Evolutionary conservation across 2,113 vertebrate genomes (phyloP).

Genomic region (human): GRCh38 chr6:147814001-147814500

Average conservation of each 20-base stretch:
- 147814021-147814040: background rate
- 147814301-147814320: background rate
- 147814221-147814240: slow-evolving; percentile 39
- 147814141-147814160: background rate
- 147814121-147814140: background rate
- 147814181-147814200: slow-evolving; percentile 2
- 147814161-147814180: background rate
- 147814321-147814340: background rate
- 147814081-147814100: background rate
- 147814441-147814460: slow-evolving; percentile 58
- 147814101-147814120: background rate
- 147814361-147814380: slow-evolving; percentile 54
- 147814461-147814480: slow-evolving; percentile 84
- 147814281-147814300: slow-evolving; percentile 70
- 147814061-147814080: background rate
- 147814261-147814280: slow-evolving; percentile 48
- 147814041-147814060: background rate
- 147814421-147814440: slow-evolving; percentile 44
- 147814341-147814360: slow-evolving; percentile 50
- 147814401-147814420: background rate
- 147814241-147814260: slow-evolving; percentile 38
- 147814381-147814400: background rate
- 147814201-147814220: slow-evolving; percentile 24
- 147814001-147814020: background rate
- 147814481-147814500: slow-evolving; percentile 81